Base-by-base conservation (phyloP, 2,888 invertebrate species). In the Hydroisotoma schaefferi region DNA sequence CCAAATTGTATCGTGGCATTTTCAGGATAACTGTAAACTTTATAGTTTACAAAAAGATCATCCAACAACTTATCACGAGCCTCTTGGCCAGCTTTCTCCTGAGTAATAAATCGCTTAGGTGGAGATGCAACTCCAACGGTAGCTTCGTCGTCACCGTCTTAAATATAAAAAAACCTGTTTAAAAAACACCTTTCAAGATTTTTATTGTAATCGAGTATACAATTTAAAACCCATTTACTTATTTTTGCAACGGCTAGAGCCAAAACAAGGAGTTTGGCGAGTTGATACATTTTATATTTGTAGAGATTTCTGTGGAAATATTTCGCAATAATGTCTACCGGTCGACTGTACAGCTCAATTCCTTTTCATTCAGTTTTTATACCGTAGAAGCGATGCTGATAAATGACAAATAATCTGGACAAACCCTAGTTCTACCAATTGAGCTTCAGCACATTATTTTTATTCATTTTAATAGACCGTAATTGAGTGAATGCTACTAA, bases 21-120 rank as follows among this genome's bases (percentile, higher is more conserved):
- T 12, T 55, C 54, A 1, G 67, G 67, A 47, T 67, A 65, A 27
- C 62, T 65, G 20, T 37, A 20, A n/a, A 55, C 55, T 55, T 65
- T 65, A 46, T 67, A 67, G 10, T 49, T 48, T n/a, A 18, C 27
- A 10, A 65, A 49, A 12, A 67, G 26, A 10, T 63, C 56, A 8
- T n/a, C 15, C n/a, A 67, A 25, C 8, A 67, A 55, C 22, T 55
- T 38, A 20, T 49, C 49, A 27, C 49, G 4, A 8, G 22, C 18
- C 2, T 6, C 12, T 27, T 18, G 18, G 18, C 49, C 28, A 4
- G 49, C 27, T 27, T 10, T 27, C 28, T 49, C 49, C 5, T 5
- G 6, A 23, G 49, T 25, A 15, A 6, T 6, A 6, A 4, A 46
- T 40, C 20, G 15, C 20, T 40, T 40, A 20, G 40, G n/a, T 4